Percentiles rank a stretch among this genome's conserved stretches.
Evolutionary conservation across 1,140 invertebrate genomes (phyloP).

Genomic region (Listronotus oregonensis): DNA sequence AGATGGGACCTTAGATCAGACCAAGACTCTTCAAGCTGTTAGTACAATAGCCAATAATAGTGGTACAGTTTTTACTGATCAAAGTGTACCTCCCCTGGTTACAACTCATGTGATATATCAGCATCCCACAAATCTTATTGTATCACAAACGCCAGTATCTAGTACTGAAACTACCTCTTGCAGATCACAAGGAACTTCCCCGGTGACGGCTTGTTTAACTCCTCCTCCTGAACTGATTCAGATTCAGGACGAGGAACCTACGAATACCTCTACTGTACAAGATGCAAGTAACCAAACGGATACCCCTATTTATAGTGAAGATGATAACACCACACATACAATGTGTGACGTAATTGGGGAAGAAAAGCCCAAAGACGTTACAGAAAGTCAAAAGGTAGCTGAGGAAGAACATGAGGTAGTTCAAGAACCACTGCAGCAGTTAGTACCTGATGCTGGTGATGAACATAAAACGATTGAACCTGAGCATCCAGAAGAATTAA

Average conservation of each 20-base stretch:
- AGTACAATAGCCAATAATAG: slow-evolving; percentile 59
- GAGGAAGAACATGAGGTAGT: slow-evolving; percentile 4
- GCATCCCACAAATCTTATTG: slow-evolving; percentile 56
- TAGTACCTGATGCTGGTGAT: not conserved
- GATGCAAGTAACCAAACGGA: slow-evolving; percentile 83
- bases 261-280: slow-evolving; percentile 61
- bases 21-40: slow-evolving; percentile 64
- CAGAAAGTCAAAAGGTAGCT: slow-evolving; percentile 1
- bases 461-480: not conserved
- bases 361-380: slow-evolving; percentile 30
- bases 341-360: slow-evolving; percentile 39
- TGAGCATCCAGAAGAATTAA: slow-evolving; percentile 14
- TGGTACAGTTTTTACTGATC: slow-evolving; percentile 57
- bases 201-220: slow-evolving; percentile 62
- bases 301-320: slow-evolving; percentile 62
- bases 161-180: slow-evolving; percentile 54
- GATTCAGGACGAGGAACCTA: slow-evolving; percentile 47
- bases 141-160: slow-evolving; percentile 45
- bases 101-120: slow-evolving; percentile 63
- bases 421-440: not conserved
- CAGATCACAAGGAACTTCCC: slow-evolving; percentile 63
- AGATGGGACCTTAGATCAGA: slow-evolving; percentile 61
- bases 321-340: slow-evolving; percentile 53
- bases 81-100: slow-evolving; percentile 50
- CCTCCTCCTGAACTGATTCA: slow-evolving; percentile 63